Evolutionary conservation across 2,888 invertebrate genomes (phyloP).

Genomic region (Ormyrus thymus): DNA sequence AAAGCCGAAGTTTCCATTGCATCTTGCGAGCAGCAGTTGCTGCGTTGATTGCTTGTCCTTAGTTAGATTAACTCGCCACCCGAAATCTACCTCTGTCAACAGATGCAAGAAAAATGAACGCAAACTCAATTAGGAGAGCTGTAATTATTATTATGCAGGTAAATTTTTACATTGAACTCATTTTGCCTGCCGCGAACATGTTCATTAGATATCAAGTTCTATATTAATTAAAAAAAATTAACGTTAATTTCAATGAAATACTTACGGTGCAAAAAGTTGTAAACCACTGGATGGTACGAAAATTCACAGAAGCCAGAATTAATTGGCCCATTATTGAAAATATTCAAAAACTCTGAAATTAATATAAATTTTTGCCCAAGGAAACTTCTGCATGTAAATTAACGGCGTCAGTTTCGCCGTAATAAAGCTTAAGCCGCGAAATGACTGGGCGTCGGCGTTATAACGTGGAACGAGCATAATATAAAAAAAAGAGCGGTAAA

Average conservation of each 20-base stretch:
- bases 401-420: slow-evolving; percentile 14
- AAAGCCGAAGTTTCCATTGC: slow-evolving; percentile 48
- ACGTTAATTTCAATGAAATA: no score
- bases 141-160: neutral
- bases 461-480: neutral
- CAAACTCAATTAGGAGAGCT: slow-evolving; percentile 28
- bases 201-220: no score
- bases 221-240: no score
- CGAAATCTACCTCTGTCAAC: slow-evolving; percentile 22
- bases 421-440: slow-evolving; percentile 15
- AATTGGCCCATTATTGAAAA: no score
- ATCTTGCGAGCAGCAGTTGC: slow-evolving; percentile 26
- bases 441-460: neutral
- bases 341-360: no score
- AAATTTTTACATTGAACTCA: no score
- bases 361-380: no score
- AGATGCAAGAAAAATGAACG: slow-evolving; percentile 3
- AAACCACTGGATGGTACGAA: no score
- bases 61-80: slow-evolving; percentile 45
- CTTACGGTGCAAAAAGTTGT: no score
- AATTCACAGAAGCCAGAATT: no score
- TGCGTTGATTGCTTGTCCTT: slow-evolving; percentile 50
- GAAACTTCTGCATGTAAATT: slow-evolving; percentile 15
- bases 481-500: slow-evolving; percentile 30
- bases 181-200: no score